Evolutionary conservation across 1,140 invertebrate species (phyloP).

Genomic region (Sesamia nonagrioides): DNA sequence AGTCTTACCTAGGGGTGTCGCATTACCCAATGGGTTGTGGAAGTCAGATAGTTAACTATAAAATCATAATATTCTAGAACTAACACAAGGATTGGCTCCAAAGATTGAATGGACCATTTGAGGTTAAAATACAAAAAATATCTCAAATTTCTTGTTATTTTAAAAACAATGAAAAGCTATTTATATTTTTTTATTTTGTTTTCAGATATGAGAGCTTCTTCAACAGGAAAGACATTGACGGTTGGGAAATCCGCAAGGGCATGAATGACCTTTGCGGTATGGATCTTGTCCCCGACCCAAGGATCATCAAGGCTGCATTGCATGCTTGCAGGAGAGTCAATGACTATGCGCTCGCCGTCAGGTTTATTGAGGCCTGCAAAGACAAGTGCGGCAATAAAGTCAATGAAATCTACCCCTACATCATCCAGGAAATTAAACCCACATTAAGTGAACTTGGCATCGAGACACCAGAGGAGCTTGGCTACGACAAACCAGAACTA

Average conservation of each 20-base stretch:
- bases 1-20: too few relatives aligned
- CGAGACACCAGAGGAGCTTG: constrained; percentile 97
- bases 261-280: constrained; percentile 95
- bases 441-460: constrained; percentile 98
- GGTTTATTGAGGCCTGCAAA: constrained; percentile 97
- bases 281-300: constrained; percentile 98
- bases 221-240: constrained; percentile 96
- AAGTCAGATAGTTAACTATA: too few relatives aligned
- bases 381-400: constrained; percentile 95
- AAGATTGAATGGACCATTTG: too few relatives aligned
- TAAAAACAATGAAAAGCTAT: not conserved
- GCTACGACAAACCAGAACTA: constrained; percentile 99
- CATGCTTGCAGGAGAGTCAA: constrained; percentile 97
- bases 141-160: not conserved
- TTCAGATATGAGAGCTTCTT: constrained; percentile 95
- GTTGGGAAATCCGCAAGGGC: constrained; percentile 97
- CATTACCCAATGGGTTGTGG: too few relatives aligned
- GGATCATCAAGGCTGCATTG: constrained; percentile 96
- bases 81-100: too few relatives aligned
- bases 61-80: too few relatives aligned
- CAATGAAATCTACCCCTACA: constrained; percentile 96
- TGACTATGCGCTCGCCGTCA: constrained; percentile 96
- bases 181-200: constrained; percentile 40
- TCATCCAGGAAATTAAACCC: constrained; percentile 97
- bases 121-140: too few relatives aligned